A percentile compares a stretch with the other conserved stretches of the same genome.
Conservation (phyloP, 1,140 invertebrate species). For the Aphelenchoides besseyi region DNA sequence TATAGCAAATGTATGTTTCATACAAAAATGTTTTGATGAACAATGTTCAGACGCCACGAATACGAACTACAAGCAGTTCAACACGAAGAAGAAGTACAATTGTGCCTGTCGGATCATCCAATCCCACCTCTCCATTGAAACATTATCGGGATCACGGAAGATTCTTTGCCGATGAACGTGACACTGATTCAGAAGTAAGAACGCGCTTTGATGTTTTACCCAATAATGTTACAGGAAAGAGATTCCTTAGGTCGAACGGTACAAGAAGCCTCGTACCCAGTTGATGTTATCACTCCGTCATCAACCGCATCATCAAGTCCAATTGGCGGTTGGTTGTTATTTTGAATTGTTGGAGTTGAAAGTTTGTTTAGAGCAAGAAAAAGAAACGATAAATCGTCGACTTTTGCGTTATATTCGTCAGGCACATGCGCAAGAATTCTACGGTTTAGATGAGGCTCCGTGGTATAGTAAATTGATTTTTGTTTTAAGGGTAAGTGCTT, state of each 20-base stretch:
- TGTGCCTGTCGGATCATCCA: slow-evolving; percentile 16
- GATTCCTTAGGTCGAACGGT: not conserved
- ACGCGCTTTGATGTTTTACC: not conserved
- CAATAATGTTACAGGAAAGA: not conserved
- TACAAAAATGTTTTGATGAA: not conserved
- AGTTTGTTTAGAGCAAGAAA: not conserved
- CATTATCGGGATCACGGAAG: slow-evolving; percentile 20
- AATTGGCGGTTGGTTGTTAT: not conserved
- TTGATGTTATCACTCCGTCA: not conserved
- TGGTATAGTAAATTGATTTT: slow-evolving; percentile 6
- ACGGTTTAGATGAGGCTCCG: slow-evolving; percentile 4
- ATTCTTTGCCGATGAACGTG: slow-evolving; percentile 27
- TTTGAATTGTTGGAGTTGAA: not conserved
- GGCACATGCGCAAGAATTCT: not conserved
- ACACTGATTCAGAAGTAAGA: not conserved
- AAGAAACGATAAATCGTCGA: not conserved
- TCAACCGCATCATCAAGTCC: not conserved
- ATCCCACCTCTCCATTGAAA: not conserved
- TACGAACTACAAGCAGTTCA: not conserved
- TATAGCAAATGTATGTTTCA: not conserved
- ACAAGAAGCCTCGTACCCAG: not conserved
- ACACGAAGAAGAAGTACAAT: slow-evolving; percentile 28
- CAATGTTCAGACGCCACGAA: not conserved
- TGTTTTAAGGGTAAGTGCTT: not conserved
- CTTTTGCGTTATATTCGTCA: not conserved